Evolutionary conservation across 1,140 invertebrate species (phyloP).

Genomic region (Rhyzopertha dominica): DNA sequence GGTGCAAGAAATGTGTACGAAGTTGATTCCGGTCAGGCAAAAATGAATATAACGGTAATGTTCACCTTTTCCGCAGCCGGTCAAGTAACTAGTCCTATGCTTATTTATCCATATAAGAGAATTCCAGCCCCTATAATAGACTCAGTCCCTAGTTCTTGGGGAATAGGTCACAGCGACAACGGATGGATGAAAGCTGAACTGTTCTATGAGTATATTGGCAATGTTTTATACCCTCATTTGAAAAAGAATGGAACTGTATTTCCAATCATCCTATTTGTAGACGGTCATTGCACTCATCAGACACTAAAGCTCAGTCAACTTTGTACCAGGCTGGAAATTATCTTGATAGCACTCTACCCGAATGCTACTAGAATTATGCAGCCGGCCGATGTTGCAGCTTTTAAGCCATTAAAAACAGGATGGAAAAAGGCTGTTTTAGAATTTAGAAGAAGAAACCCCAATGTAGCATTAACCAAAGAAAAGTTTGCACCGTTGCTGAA

Average conservation of each 20-base stretch:
- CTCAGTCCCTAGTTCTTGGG: background rate
- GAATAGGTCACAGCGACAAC: slow-evolving; percentile 1
- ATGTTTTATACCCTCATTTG: background rate
- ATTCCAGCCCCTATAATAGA: background rate
- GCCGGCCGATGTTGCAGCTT: slow-evolving; percentile 39
- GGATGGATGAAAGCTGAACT: background rate
- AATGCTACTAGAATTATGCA: slow-evolving; percentile 41
- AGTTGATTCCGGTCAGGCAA: slow-evolving; percentile 25
- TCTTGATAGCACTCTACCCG: slow-evolving; percentile 36
- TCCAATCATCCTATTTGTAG: background rate
- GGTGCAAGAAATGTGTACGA: slow-evolving; percentile 36
- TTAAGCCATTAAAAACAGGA: slow-evolving; percentile 33
- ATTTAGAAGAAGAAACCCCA: slow-evolving; percentile 23
- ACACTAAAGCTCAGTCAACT: slow-evolving; percentile 23
- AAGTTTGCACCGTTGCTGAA: slow-evolving; percentile 41
- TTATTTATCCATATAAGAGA: slow-evolving; percentile 23
- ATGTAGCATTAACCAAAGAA: slow-evolving; percentile 29
- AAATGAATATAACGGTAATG: slow-evolving; percentile 34
- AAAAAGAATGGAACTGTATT: background rate
- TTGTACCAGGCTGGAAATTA: slow-evolving; percentile 32
- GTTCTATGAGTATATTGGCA: slow-evolving; percentile 1
- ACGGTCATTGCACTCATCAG: background rate
- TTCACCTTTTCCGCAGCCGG: slow-evolving; percentile 33
- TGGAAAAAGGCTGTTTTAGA: slow-evolving; percentile 30
- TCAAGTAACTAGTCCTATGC: slow-evolving; percentile 25